Evolutionary conservation across 2,797 vertebrate genomes (phyloP).

Genomic region (Takifugu ocellatus): DNA sequence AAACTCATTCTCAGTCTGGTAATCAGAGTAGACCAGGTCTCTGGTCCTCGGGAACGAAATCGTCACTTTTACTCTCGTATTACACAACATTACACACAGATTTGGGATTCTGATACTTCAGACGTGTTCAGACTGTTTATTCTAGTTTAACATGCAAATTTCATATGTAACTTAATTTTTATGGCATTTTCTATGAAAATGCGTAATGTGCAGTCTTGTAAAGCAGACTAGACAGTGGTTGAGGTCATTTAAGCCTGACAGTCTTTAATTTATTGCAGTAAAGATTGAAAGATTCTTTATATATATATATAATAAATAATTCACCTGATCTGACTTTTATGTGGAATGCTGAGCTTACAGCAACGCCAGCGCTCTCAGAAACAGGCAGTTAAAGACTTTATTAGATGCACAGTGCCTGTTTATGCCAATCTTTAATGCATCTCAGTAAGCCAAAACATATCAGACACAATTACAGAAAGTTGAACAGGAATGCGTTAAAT

Average conservation of each 20-base stretch:
- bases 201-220: too few relatives aligned
- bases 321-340: constrained; percentile 60
- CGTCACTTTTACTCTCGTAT: too few relatives aligned
- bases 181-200: too few relatives aligned
- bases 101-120: too few relatives aligned
- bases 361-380: constrained; percentile 33
- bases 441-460: constrained; percentile 51
- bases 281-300: neutral
- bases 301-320: constrained; percentile 58
- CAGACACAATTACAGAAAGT: constrained; percentile 70
- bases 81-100: too few relatives aligned
- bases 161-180: too few relatives aligned
- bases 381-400: constrained; percentile 56
- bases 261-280: constrained; percentile 23
- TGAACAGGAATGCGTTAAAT: constrained; percentile 54
- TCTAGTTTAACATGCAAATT: too few relatives aligned
- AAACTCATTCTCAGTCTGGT: too few relatives aligned
- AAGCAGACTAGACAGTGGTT: too few relatives aligned
- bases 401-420: constrained; percentile 54
- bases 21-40: too few relatives aligned
- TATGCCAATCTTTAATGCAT: constrained; percentile 52
- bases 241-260: constrained; percentile 13
- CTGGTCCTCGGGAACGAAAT: too few relatives aligned
- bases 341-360: constrained; percentile 47
- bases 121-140: too few relatives aligned